Evolutionary conservation across 2,113 vertebrate genomes (phyloP).

Genomic region (Protomyctophum bolini): DNA sequence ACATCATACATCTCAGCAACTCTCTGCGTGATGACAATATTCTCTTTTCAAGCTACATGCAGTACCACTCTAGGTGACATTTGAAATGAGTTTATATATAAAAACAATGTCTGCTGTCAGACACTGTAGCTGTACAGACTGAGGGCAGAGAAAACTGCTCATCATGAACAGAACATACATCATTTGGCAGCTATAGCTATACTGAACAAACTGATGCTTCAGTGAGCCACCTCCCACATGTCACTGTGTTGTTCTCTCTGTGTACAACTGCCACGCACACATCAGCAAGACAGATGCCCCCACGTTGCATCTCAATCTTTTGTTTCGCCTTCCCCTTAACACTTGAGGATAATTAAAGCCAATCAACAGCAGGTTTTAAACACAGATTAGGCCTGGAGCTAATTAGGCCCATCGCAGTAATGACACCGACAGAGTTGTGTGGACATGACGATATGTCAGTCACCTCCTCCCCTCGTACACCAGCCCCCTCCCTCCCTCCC

Average conservation of each 20-base stretch:
- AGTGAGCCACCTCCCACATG: background rate
- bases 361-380: slow-evolving; percentile 62
- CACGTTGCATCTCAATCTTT: slow-evolving; percentile 29
- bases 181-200: slow-evolving; percentile 4
- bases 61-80: slow-evolving; percentile 13
- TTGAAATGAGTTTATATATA: slow-evolving; percentile 5
- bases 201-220: background rate
- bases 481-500: background rate
- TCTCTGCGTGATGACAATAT: background rate
- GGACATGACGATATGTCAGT: slow-evolving; percentile 48
- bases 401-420: slow-evolving; percentile 68
- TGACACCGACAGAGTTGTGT: slow-evolving; percentile 62
- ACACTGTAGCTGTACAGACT: background rate
- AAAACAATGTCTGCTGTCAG: slow-evolving; percentile 15
- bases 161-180: background rate
- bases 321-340: background rate
- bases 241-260: background rate
- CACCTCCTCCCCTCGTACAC: slow-evolving; percentile 44
- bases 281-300: slow-evolving; percentile 7
- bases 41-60: slow-evolving; percentile 29
- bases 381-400: slow-evolving; percentile 65
- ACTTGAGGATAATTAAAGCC: slow-evolving; percentile 61
- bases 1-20: too few species aligned
- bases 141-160: background rate
- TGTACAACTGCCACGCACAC: too few species aligned